Evolutionary conservation across 1,140 invertebrate genomes (phyloP).

Genomic region (Thereuonema tuberculata): DNA sequence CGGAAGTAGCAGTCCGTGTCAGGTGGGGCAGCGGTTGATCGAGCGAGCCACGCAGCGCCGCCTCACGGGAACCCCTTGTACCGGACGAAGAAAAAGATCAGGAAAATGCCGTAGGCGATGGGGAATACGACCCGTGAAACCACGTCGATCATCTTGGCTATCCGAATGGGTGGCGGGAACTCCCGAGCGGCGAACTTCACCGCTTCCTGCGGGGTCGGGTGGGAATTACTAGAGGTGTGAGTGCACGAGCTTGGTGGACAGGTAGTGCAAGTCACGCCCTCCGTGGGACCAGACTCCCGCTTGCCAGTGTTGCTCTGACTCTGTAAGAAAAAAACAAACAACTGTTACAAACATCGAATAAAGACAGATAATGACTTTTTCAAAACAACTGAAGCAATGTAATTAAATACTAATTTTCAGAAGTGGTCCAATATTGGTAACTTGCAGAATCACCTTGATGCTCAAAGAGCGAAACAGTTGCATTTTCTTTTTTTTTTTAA

Average conservation of each 20-base stretch:
- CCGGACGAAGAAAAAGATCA: conserved; percentile 86
- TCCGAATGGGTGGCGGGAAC: conserved; percentile 74
- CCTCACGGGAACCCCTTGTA: conserved; percentile 46
- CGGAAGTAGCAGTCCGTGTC: too few relatives aligned
- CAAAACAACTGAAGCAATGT: too few relatives aligned
- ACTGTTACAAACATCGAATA: too few relatives aligned
- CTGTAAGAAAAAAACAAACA: conserved; percentile 48
- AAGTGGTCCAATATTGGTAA: too few relatives aligned
- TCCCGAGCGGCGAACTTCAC: conserved; percentile 40
- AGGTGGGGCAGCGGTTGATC: too few relatives aligned
- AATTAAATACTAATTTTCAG: too few relatives aligned
- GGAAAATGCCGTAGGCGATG: conserved; percentile 75
- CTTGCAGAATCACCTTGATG: too few relatives aligned
- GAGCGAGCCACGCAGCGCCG: too few relatives aligned
- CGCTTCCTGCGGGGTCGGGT: conserved; percentile 17
- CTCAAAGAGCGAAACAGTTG: too few relatives aligned
- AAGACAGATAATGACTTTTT: too few relatives aligned
- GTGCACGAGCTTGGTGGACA: neutral
- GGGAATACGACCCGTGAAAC: conserved; percentile 85
- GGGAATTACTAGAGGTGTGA: neutral
- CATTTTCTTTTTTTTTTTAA: too few relatives aligned
- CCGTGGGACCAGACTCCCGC: neutral
- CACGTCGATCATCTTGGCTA: conserved; percentile 86
- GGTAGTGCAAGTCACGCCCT: neutral
- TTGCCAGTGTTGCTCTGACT: conserved; percentile 32